Conservation (phyloP, 2,888 invertebrate genomes). For the Nomada ferruginata region DNA sequence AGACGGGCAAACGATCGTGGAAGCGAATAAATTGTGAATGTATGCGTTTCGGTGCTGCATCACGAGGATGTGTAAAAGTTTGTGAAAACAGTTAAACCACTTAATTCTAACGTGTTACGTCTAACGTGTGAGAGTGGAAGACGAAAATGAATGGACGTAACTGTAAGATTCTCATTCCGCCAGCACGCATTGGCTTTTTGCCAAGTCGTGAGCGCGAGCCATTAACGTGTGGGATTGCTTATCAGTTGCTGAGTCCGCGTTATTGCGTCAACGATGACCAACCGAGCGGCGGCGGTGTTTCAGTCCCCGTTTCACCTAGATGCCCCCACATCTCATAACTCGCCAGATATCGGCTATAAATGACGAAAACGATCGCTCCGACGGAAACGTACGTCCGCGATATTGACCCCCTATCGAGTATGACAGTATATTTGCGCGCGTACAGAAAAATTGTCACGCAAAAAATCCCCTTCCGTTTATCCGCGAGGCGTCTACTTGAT, state of each 20-base stretch:
- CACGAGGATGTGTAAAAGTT: slow-evolving; percentile 16
- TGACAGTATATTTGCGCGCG: slow-evolving; percentile 7
- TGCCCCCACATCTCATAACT: slow-evolving; percentile 74
- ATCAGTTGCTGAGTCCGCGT: slow-evolving; percentile 81
- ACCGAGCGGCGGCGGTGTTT: slow-evolving; percentile 74
- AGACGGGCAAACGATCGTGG: neutral
- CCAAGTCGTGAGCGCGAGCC: slow-evolving; percentile 75
- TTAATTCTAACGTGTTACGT: neutral
- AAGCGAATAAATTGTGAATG: neutral
- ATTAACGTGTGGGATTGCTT: slow-evolving; percentile 78
- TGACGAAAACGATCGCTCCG: slow-evolving; percentile 67
- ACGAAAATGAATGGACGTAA: slow-evolving; percentile 57
- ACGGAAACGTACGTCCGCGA: slow-evolving; percentile 28
- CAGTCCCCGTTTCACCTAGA: slow-evolving; percentile 71
- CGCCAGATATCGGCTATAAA: slow-evolving; percentile 70
- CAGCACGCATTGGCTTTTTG: slow-evolving; percentile 76
- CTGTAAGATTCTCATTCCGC: slow-evolving; percentile 61
- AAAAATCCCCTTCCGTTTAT: neutral
- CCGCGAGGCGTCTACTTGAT: neutral
- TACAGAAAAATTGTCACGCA: slow-evolving; percentile 4
- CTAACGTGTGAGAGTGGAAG: neutral
- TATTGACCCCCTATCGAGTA: slow-evolving; percentile 59
- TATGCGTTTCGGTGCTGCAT: neutral
- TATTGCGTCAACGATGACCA: slow-evolving; percentile 75
- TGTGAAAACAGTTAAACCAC: slow-evolving; percentile 23